phyloP scores from a whole-genome alignment of 2,797 vertebrate species.

The Gila robusta region DNA sequence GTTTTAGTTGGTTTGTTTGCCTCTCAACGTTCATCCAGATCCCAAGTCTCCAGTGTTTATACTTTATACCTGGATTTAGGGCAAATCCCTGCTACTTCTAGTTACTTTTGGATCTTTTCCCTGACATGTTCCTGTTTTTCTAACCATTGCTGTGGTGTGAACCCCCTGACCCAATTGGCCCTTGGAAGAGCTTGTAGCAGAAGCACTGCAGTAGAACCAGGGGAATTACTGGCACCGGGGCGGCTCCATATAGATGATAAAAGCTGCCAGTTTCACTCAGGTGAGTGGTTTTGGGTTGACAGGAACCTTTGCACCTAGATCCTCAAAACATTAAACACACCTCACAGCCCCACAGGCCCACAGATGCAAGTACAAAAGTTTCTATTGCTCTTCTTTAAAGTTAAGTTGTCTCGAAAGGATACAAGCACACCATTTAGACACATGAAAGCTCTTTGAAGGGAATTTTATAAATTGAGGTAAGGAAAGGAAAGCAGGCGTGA shows the following conservation, averaged over 20 bases:
- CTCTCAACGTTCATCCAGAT: background rate
- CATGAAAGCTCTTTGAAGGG: slow-evolving; percentile 52
- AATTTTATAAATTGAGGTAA: slow-evolving; percentile 21
- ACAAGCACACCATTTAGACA: slow-evolving; percentile 31
- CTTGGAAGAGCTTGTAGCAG: slow-evolving; percentile 30
- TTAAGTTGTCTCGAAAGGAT: slow-evolving; percentile 33
- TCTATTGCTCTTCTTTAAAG: slow-evolving; percentile 35
- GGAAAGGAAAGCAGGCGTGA: slow-evolving; percentile 20
- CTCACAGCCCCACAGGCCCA: slow-evolving; percentile 22
- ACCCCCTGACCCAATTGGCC: slow-evolving; percentile 36
- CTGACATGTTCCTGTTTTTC: slow-evolving; percentile 47
- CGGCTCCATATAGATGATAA: slow-evolving; percentile 40
- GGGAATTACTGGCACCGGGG: slow-evolving; percentile 69
- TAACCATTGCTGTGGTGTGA: slow-evolving; percentile 17
- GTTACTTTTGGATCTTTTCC: slow-evolving; percentile 51
- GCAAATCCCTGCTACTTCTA: slow-evolving; percentile 40
- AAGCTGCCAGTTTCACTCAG: slow-evolving; percentile 51
- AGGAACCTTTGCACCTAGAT: slow-evolving; percentile 30
- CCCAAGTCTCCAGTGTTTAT: slow-evolving; percentile 30
- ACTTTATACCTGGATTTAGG: slow-evolving; percentile 58
- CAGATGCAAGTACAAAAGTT: slow-evolving; percentile 54
- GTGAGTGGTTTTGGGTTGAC: slow-evolving; percentile 20
- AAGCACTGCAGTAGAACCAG: slow-evolving; percentile 39
- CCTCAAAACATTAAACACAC: slow-evolving; percentile 69
- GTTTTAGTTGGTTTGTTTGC: slow-evolving; percentile 39